Base-by-base conservation (phyloP, 2,797 vertebrate genomes). In the Semotilus atromaculatus region DNA sequence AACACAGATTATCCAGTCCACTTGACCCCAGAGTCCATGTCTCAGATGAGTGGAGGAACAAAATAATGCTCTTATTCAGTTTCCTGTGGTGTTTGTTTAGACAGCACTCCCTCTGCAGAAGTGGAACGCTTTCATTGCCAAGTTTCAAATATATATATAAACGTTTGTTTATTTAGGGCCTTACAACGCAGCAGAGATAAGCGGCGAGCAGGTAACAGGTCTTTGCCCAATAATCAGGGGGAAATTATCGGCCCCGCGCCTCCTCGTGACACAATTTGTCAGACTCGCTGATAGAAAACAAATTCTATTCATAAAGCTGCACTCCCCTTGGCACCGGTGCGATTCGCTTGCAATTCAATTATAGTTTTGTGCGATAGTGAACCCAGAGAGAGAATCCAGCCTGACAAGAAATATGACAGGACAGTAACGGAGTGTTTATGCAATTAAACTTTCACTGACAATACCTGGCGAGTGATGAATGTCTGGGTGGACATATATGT, bases 371-470 rank as follows among this genome's bases (percentile, higher is more conserved):
- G 96, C 96, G 97, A 99, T 97, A 97, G 97, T 96, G 96, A 97
- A 96, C 95, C 94, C 94, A 55, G 96, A 95, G 96, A 96, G 96
- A 95, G 96, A 96, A 96, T 96, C 96, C 94, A 91, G 94, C 94
- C 96, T 97, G 96, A 97, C 96, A 97, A 97, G 96, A 96, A 97
- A 97, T 97, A 96, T 98, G 97, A 98, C 97, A 97, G 97, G 96
- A 97, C 97, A 96, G 96, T 97, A 97, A 98, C 96, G 96, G 96
- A 97, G 96, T 98, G 97, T 98, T 98, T 98, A 98, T 97, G 97
- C 97, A 97, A 97, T 97, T 97, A 97, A 98, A 97, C 97, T 97
- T 97, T 97, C 96, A 93, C 95, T 97, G 96, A 96, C 97, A 97
- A 97, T 96, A 96, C 95, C 96, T 96, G 95, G 92, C 60, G 92